Conservation (phyloP, 2,888 invertebrate species). For the Acleris sparsana region DNA sequence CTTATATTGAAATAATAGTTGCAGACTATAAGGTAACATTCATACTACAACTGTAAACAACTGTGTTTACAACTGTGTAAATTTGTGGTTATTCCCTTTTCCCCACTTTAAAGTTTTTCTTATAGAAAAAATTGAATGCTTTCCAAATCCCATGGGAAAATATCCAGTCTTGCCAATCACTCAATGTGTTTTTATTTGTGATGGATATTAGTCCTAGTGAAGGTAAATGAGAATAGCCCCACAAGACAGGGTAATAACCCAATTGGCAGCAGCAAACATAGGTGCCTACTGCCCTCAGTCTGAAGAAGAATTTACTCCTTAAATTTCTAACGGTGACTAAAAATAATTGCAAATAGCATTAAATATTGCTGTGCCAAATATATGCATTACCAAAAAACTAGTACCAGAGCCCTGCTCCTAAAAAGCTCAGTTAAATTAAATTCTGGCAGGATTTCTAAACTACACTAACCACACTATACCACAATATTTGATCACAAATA, state of each 20-base stretch:
- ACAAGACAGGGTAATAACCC: constrained; percentile 60
- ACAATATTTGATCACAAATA: no score
- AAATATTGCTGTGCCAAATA: constrained; percentile 23
- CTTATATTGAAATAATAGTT: constrained; percentile 43
- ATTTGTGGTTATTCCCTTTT: no score
- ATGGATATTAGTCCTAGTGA: no score
- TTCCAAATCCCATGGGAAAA: no score
- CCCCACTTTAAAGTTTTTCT: no score
- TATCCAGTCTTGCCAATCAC: no score
- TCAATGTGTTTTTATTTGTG: no score
- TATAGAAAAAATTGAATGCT: no score
- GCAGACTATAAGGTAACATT: constrained; percentile 58
- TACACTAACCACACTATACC: no score
- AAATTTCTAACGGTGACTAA: constrained; percentile 29
- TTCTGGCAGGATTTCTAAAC: background rate
- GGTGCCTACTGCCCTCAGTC: constrained; percentile 51
- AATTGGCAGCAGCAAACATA: constrained; percentile 66
- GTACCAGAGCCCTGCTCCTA: constrained; percentile 13
- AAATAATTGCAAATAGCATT: background rate
- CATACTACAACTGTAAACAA: constrained; percentile 35
- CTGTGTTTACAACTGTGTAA: no score
- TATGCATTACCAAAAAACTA: background rate
- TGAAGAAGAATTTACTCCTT: constrained; percentile 37
- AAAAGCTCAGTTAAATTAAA: constrained; percentile 17
- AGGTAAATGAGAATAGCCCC: no score